phyloP scores from a whole-genome alignment of 2,113 vertebrate genomes.

The Arvicanthis niloticus region DNA sequence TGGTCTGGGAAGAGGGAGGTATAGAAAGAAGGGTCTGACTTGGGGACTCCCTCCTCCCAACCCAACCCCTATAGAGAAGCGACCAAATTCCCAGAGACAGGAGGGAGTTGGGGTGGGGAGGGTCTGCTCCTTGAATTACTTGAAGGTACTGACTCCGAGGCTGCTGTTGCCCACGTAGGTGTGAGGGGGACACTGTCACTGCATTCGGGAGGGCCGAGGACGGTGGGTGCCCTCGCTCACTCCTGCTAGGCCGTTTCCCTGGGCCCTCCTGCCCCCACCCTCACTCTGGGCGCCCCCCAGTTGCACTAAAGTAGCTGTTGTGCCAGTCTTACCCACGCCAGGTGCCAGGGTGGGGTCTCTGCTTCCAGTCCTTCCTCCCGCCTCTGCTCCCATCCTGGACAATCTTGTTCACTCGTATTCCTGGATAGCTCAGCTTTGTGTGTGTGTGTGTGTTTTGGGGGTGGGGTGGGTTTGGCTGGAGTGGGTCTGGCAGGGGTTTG shows the following conservation, averaged over 20 bases:
- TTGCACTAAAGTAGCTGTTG: constrained; percentile 85
- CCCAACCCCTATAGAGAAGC: constrained; percentile 72
- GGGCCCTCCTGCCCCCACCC: constrained; percentile 70
- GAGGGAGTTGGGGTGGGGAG: constrained; percentile 74
- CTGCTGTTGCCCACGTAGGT: constrained; percentile 75
- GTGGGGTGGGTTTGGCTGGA: constrained; percentile 72
- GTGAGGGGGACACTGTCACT: constrained; percentile 78
- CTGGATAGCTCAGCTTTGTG: constrained; percentile 82
- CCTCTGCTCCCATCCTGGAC: constrained; percentile 76
- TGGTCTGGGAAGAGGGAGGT: constrained; percentile 74
- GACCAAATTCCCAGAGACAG: constrained; percentile 82
- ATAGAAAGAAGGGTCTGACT: constrained; percentile 68
- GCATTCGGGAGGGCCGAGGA: constrained; percentile 75
- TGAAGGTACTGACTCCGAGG: constrained; percentile 83
- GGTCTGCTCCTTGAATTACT: constrained; percentile 81
- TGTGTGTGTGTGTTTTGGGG: constrained; percentile 72
- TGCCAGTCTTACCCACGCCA: constrained; percentile 80
- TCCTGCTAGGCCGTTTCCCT: constrained; percentile 65
- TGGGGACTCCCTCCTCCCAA: constrained; percentile 63
- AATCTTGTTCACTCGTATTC: constrained; percentile 79
- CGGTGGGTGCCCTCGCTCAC: constrained; percentile 37
- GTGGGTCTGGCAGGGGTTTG: constrained; percentile 67
- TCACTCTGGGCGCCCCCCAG: constrained; percentile 81
- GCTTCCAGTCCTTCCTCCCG: constrained; percentile 79
- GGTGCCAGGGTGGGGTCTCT: constrained; percentile 80